A percentile compares a stretch with the other conserved stretches of the same genome.
Conservation (phyloP, 1,140 invertebrate genomes). For the Ruditapes philippinarum region DNA sequence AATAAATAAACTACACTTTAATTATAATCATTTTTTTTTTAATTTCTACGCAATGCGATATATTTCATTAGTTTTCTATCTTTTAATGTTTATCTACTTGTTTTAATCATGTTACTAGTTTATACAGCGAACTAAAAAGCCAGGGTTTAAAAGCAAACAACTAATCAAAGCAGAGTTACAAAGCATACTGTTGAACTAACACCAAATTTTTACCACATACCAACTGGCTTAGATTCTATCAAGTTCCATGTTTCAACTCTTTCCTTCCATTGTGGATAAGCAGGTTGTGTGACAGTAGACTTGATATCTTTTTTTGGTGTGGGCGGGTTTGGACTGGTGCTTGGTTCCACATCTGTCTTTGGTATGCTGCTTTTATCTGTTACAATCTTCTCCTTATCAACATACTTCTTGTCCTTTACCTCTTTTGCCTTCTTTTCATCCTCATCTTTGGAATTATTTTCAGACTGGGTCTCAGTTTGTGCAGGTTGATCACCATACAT, state of each 20-base stretch:
- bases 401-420: constrained; percentile 3
- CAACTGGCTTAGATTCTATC: constrained; percentile 74
- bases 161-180: too few relatives aligned
- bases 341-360: constrained; percentile 73
- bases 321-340: constrained; percentile 80
- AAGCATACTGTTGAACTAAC: constrained; percentile 28
- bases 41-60: too few relatives aligned
- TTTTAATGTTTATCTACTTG: too few relatives aligned
- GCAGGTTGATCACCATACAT: constrained; percentile 33
- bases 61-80: too few relatives aligned
- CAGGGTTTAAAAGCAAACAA: too few relatives aligned
- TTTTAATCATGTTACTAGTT: too few relatives aligned
- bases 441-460: neutral
- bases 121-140: too few relatives aligned
- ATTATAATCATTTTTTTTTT: too few relatives aligned
- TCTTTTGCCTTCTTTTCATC: neutral
- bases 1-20: too few relatives aligned
- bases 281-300: constrained; percentile 56
- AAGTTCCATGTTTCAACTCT: constrained; percentile 61
- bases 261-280: constrained; percentile 62
- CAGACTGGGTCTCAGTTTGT: constrained; percentile 24
- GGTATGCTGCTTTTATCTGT: constrained; percentile 43
- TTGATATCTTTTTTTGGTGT: constrained; percentile 69
- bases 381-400: neutral
- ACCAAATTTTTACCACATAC: constrained; percentile 60